phyloP scores from a whole-genome alignment of 2,888 invertebrate species.

The Andrena chrysosceles region DNA sequence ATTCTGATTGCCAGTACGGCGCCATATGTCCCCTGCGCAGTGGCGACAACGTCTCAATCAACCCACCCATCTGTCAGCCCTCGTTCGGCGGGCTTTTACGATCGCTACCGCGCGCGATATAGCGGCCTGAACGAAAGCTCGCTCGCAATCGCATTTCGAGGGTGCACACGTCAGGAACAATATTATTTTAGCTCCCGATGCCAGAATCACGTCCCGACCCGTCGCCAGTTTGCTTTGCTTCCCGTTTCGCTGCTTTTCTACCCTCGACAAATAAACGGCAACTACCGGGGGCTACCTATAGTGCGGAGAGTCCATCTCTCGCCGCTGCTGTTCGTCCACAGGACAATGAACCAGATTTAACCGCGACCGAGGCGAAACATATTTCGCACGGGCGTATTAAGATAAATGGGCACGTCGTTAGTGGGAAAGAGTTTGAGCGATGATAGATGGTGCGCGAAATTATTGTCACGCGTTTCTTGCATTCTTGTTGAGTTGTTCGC shows the following conservation, averaged over 20 bases:
- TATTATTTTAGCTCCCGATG: conserved; percentile 77
- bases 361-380: conserved; percentile 10
- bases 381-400: conserved; percentile 6
- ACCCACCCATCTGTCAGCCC: conserved; percentile 66
- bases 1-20: conserved; percentile 62
- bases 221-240: conserved; percentile 67
- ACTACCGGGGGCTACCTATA: conserved; percentile 46
- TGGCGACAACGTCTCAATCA: conserved; percentile 70
- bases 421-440: background rate
- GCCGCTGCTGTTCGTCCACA: conserved; percentile 22
- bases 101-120: conserved; percentile 51
- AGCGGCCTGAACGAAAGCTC: conserved; percentile 36
- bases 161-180: conserved; percentile 70
- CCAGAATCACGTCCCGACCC: conserved; percentile 66
- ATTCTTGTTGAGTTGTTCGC: too few species aligned
- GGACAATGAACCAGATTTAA: conserved; percentile 53
- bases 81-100: conserved; percentile 43
- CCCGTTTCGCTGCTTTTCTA: conserved; percentile 50
- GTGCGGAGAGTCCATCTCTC: conserved; percentile 45
- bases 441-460: background rate
- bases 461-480: too few species aligned
- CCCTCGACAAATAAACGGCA: conserved; percentile 69
- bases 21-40: conserved; percentile 66
- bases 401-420: conserved; percentile 9
- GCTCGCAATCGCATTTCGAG: conserved; percentile 66